Evolutionary conservation across 2,797 vertebrate genomes (phyloP), one percentile per base, ranked within the genome.

Genomic region (Glossophaga mutica): DNA sequence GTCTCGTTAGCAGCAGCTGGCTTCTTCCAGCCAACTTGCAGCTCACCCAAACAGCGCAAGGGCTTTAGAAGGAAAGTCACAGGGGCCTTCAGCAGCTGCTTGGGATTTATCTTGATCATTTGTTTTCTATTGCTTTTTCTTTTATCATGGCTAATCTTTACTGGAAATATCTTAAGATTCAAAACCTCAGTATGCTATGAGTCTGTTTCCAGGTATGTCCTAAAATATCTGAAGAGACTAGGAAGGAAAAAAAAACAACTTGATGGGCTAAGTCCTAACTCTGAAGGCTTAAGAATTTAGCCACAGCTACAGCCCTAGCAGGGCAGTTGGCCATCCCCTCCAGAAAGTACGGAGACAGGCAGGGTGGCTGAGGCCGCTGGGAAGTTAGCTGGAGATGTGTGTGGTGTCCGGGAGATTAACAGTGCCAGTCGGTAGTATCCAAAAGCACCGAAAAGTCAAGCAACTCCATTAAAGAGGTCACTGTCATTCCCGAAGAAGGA

Each of bases 31-130:
- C 74, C 48, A 2, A 42, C 16, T 14, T 70, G 59, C 16, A 21
- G 26, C 44, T 26, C 0, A 0, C 22, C n/a, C 22, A 4, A 62
- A 39, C n/a, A 62, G 73, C 4, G 0, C 18, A 37, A 21, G 1
- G 6, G 15, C 6, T 52, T 87, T 55, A 59, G 59, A 29, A 82
- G 65, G 84, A 50, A 24, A 50, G 5, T 59, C 46, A 5, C 0
- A 4, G 14, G 79, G 48, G n/a, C 12, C 42, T 50, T 39, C 62
- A 34, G 67, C 46, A 59, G 29, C 67, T 50, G 9, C 21, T 76
- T 71, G 70, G 39, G 8, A 67, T 78, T 89, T 29, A 4, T 67
- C 92, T 52, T 77, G 78, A 12, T 74, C 55, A 34, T 68, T 81
- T 65, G 5, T 67, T 50, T 65, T 81, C 67, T 68, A 14, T 39